Evolutionary conservation across 2,797 vertebrate species (phyloP), one percentile per base, ranked within the genome.

Genomic region (Silurus aristotelis): DNA sequence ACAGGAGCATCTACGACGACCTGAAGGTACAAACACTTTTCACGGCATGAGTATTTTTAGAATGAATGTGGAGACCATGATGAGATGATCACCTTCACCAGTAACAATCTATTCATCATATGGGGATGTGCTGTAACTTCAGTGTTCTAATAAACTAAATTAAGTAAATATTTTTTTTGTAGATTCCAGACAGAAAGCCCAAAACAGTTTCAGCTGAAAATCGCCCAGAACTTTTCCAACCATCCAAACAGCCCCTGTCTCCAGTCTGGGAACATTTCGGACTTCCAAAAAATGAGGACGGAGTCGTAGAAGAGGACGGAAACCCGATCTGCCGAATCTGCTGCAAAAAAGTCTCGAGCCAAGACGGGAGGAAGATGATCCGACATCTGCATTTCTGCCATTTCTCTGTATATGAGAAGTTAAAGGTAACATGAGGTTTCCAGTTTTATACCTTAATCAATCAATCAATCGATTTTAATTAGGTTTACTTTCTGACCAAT

Each of bases 361-460:
- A 80, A 22, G 86, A 87, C 2, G 12, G 25, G 13, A 64, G 86
- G 66, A 84, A 83, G 20, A 87, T 87, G 86, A 27, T 87, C 0
- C 19, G 86, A 52, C 86, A 87, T 19, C 82, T 87, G 17, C 86
- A 87, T 56, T 87, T 84, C 60, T 87, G 86, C 82, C 86, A 87
- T 25, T 58, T 80, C 60, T 48, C 68, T 14, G 76, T 76, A 6
- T 87, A 87, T 6, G 76, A 87, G 13, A 76, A 84, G 31, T 75
- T 87, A 43, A 87, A 87, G 86, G 86, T 87, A 48, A 46, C 6
- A 3, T 14, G 0, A 14, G 19, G 20, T 1, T 78, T 43, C 10
- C 48, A 52, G 48, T 52, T 52, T 52, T 52, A 52, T 52, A 52
- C 8, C 6, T 52, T 10, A 52, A 52, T 52, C 48, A 52, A 52